phyloP scores from a whole-genome alignment of 2,888 invertebrate species.

The Merodon equestris region DNA sequence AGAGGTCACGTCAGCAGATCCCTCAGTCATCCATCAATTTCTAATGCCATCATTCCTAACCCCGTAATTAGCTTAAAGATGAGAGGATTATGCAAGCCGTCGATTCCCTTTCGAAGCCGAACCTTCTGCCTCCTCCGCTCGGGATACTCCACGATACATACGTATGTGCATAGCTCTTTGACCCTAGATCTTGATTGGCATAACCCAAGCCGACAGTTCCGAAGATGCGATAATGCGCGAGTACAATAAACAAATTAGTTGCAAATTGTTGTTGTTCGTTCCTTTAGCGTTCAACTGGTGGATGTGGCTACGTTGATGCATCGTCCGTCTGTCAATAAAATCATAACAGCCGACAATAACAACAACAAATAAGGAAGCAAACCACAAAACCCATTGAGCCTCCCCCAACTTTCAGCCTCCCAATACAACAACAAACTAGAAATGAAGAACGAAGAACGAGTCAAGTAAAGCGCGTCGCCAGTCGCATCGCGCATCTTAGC shows the following conservation, averaged over 20 bases:
- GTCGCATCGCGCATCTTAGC: slow-evolving; percentile 23
- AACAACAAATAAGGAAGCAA: slow-evolving; percentile 68
- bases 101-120: slow-evolving; percentile 20
- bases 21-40: slow-evolving; percentile 15
- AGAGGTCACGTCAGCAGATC: slow-evolving; percentile 10
- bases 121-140: slow-evolving; percentile 14
- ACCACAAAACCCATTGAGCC: slow-evolving; percentile 53
- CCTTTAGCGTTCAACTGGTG: slow-evolving; percentile 53
- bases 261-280: slow-evolving; percentile 61
- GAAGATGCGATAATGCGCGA: slow-evolving; percentile 7
- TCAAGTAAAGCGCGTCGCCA: slow-evolving; percentile 45
- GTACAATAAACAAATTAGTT: slow-evolving; percentile 67
- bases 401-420: no score
- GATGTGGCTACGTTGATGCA: slow-evolving; percentile 37
- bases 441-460: slow-evolving; percentile 28
- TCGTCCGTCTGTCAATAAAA: slow-evolving; percentile 50
- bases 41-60: not conserved
- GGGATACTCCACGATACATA: slow-evolving; percentile 11
- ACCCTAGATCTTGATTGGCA: slow-evolving; percentile 52
- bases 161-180: slow-evolving; percentile 38
- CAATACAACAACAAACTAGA: slow-evolving; percentile 49
- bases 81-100: slow-evolving; percentile 29
- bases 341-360: slow-evolving; percentile 58
- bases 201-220: slow-evolving; percentile 19
- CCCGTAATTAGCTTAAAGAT: slow-evolving; percentile 20